Percentiles rank a stretch among this genome's conserved stretches.
Evolutionary conservation across 1,140 invertebrate genomes (phyloP).

Genomic region (Chelonus insularis): DNA sequence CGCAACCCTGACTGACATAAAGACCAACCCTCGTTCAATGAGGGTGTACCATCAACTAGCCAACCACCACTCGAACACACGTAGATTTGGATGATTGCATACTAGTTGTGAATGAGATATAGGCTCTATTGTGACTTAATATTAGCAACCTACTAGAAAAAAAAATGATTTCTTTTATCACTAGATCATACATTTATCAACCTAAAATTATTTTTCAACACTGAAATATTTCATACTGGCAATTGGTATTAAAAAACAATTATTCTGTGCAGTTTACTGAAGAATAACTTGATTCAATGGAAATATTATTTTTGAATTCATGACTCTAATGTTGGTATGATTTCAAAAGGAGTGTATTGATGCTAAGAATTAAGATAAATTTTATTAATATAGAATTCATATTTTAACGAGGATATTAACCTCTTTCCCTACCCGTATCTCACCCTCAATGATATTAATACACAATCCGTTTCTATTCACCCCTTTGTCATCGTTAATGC

Average conservation of each 20-base stretch:
- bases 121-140: neutral
- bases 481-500: conserved; percentile 31
- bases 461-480: conserved; percentile 17
- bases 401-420: neutral
- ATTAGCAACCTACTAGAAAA: neutral
- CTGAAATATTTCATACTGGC: no score
- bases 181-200: no score
- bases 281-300: no score
- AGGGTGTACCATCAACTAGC: conserved; percentile 15
- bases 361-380: no score
- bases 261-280: no score
- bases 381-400: no score
- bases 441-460: neutral
- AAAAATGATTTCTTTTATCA: neutral
- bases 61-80: neutral
- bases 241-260: no score
- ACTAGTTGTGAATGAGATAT: neutral
- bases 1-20: conserved; percentile 23
- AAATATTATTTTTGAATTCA: no score
- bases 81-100: neutral
- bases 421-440: neutral
- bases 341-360: no score
- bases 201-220: no score
- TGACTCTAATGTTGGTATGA: no score
- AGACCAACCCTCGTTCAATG: conserved; percentile 24